Conservation (phyloP, 2,888 invertebrate species). For the Pyrgus malvae region DNA sequence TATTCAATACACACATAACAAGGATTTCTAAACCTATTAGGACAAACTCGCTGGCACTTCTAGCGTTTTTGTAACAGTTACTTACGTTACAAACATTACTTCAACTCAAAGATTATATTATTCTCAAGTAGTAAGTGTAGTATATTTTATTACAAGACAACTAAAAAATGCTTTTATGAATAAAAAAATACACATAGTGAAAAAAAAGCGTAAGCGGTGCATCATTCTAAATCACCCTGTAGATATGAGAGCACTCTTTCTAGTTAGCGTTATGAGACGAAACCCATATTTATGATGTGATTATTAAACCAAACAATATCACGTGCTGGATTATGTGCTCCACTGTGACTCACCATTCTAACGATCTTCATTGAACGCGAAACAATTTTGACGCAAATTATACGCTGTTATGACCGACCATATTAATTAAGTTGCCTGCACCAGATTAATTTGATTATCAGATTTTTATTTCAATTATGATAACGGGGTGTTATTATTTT, state of each 20-base stretch:
- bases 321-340: slow-evolving; percentile 56
- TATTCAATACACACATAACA: too few relatives aligned
- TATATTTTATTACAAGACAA: background rate
- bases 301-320: slow-evolving; percentile 76
- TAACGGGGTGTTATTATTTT: slow-evolving; percentile 61
- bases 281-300: slow-evolving; percentile 69
- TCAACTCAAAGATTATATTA: too few relatives aligned
- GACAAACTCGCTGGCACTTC: too few relatives aligned
- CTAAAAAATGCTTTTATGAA: background rate
- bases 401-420: slow-evolving; percentile 67
- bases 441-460: slow-evolving; percentile 75
- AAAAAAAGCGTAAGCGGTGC: too few relatives aligned
- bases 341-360: slow-evolving; percentile 57
- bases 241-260: slow-evolving; percentile 23
- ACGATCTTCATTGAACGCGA: slow-evolving; percentile 69
- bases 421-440: slow-evolving; percentile 72
- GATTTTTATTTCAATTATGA: slow-evolving; percentile 74
- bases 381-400: slow-evolving; percentile 79
- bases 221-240: background rate
- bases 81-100: too few relatives aligned
- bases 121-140: too few relatives aligned
- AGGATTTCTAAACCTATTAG: too few relatives aligned
- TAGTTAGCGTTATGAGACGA: slow-evolving; percentile 51
- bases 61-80: too few relatives aligned
- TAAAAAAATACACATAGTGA: too few relatives aligned